phyloP scores from a whole-genome alignment of 2,113 vertebrate species.

The Sialia sialis region DNA sequence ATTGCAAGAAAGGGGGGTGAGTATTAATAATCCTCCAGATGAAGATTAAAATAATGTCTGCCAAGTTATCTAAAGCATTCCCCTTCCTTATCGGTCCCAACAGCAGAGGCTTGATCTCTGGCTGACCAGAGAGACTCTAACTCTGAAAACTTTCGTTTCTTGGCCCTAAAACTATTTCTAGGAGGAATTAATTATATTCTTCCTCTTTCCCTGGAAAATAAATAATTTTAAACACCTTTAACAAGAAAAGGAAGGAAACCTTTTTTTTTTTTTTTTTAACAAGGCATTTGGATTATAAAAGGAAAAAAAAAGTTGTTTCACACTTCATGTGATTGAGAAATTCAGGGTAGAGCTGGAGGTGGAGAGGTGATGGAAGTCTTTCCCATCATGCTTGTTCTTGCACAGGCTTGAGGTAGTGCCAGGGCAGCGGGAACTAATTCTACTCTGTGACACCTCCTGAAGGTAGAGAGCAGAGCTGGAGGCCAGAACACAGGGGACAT shows the following conservation, averaged over 20 bases:
- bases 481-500: background rate
- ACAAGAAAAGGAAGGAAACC: conserved; percentile 14
- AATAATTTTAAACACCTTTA: conserved; percentile 47
- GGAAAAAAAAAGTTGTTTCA: background rate
- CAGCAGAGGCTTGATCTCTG: background rate
- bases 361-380: background rate
- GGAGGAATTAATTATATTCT: conserved; percentile 42
- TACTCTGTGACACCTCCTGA: background rate
- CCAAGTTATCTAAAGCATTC: background rate
- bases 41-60: background rate
- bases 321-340: background rate
- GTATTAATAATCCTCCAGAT: background rate
- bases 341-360: background rate
- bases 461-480: background rate
- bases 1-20: background rate
- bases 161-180: background rate
- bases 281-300: background rate
- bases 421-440: background rate
- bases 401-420: background rate
- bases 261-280: background rate
- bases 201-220: background rate
- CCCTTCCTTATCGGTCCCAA: background rate
- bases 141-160: background rate
- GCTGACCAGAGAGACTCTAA: background rate
- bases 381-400: rapidly evolving